Conservation (phyloP, 2,888 invertebrate genomes). For the Campoplex capitator region DNA sequence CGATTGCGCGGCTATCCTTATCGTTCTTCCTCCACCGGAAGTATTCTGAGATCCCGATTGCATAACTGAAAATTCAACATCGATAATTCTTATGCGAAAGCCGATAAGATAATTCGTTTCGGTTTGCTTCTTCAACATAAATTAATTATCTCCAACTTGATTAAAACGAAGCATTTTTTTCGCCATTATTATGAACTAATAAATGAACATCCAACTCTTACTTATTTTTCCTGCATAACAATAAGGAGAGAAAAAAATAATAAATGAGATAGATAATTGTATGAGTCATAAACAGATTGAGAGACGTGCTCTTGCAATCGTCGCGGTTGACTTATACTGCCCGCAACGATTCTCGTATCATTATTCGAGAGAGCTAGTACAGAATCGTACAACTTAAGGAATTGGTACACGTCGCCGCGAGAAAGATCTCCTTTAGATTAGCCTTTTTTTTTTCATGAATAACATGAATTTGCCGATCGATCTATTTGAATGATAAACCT, state of each 20-base stretch:
- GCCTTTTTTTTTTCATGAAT: no score
- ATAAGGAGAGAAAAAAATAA: not conserved
- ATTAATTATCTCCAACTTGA: no score
- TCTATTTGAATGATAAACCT: no score
- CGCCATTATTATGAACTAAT: no score
- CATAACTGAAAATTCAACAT: slow-evolving; percentile 72
- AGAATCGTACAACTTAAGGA: not conserved
- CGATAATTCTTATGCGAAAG: not conserved
- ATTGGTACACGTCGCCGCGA: no score
- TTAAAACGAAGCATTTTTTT: no score
- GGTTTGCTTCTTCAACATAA: no score
- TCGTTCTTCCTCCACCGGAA: slow-evolving; percentile 76
- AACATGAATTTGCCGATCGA: no score
- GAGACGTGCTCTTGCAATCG: not conserved
- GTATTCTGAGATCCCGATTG: slow-evolving; percentile 73
- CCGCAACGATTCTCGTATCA: not conserved
- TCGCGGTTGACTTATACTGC: not conserved
- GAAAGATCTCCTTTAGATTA: no score
- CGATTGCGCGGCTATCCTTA: slow-evolving; percentile 80
- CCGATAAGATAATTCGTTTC: no score
- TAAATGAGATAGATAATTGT: not conserved
- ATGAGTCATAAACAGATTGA: not conserved
- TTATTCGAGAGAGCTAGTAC: not conserved
- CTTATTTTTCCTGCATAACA: not conserved
- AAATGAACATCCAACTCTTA: no score